Evolutionary conservation across 2,888 invertebrate genomes (phyloP).

Genomic region (Orthosia incerta): DNA sequence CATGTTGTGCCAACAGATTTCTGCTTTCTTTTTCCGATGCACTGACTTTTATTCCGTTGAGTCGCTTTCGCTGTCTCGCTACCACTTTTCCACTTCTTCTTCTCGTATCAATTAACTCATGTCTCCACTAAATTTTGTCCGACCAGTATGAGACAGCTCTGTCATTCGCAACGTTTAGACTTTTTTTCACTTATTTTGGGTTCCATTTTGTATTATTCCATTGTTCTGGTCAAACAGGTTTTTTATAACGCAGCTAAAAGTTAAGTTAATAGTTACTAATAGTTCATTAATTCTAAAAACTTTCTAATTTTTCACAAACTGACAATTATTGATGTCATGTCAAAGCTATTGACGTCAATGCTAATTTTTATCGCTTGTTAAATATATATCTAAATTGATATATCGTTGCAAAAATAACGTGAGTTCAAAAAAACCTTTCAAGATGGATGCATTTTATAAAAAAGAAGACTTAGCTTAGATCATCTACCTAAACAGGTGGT

Average conservation of each 20-base stretch:
- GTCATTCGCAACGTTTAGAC: no score
- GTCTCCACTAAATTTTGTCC: no score
- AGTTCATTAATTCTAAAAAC: conserved; percentile 1
- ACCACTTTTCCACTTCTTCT: not conserved
- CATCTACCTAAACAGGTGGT: not conserved
- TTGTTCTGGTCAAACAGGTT: not conserved
- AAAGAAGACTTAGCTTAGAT: not conserved
- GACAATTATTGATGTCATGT: conserved; percentile 29
- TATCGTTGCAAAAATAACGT: not conserved
- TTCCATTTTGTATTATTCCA: not conserved
- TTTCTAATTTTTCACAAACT: conserved; percentile 16
- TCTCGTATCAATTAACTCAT: no score
- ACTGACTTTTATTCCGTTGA: conserved; percentile 17
- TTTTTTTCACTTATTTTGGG: not conserved
- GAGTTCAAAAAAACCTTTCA: no score
- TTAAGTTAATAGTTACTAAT: not conserved
- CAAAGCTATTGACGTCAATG: conserved; percentile 37
- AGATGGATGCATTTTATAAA: no score
- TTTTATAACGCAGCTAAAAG: not conserved
- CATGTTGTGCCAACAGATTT: conserved; percentile 69
- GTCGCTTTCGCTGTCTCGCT: not conserved
- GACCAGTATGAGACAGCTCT: no score
- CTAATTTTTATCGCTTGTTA: conserved; percentile 5
- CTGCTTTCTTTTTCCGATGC: conserved; percentile 44
- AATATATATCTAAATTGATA: not conserved